Conservation (phyloP, 2,113 vertebrate genomes). For the Calyptomena viridis region DNA sequence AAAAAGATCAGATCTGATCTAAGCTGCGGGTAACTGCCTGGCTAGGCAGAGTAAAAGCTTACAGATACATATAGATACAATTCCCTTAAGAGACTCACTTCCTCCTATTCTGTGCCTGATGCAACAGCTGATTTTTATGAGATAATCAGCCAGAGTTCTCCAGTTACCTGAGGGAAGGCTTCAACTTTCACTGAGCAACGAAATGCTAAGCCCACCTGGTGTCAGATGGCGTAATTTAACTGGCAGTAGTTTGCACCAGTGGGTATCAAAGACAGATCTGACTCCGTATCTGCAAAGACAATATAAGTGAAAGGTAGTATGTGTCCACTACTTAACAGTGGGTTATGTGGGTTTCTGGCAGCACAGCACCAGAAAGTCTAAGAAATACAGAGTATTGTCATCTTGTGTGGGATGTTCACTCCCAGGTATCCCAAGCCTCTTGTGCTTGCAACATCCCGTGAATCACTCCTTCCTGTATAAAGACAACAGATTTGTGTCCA, state of each 20-base stretch:
- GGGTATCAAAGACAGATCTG: neutral
- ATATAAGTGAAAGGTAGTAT: neutral
- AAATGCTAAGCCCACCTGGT: neutral
- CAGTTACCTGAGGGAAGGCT: neutral
- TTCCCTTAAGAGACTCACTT: conserved; percentile 13
- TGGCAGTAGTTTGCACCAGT: neutral
- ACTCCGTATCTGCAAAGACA: neutral
- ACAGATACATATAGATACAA: neutral
- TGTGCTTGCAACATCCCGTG: rapidly evolving
- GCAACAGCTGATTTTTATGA: neutral
- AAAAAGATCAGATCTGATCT: conserved; percentile 31
- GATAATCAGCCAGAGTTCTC: neutral
- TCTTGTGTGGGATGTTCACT: neutral
- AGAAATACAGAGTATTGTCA: neutral
- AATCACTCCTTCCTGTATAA: neutral
- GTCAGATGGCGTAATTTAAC: neutral
- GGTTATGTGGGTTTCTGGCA: neutral
- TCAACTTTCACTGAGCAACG: neutral
- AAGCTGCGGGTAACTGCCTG: neutral
- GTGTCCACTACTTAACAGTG: neutral
- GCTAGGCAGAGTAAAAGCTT: conserved; percentile 10
- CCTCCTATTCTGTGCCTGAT: neutral
- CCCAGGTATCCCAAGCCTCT: neutral
- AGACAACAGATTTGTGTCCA: neutral
- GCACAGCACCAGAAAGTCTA: neutral